phyloP scores from a whole-genome alignment of 2,797 vertebrate species.

The Dryobates pubescens region DNA sequence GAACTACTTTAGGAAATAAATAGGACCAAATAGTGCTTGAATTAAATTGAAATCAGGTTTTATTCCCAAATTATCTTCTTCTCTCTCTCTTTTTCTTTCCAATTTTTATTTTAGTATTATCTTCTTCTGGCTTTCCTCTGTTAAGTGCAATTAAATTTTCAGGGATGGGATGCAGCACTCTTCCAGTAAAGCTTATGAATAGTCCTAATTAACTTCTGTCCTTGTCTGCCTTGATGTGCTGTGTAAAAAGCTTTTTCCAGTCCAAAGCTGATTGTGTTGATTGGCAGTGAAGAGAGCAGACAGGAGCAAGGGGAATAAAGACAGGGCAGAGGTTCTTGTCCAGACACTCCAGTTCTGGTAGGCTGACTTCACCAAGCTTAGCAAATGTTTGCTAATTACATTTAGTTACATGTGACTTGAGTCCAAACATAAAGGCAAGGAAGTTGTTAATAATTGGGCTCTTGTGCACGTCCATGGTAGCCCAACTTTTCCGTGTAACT shows the following conservation, averaged over 20 bases:
- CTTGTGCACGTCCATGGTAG: neutral
- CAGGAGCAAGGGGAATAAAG: neutral
- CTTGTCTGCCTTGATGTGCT: conserved; percentile 34
- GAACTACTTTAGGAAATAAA: conserved; percentile 65
- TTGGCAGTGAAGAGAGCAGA: neutral
- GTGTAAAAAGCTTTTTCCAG: conserved; percentile 14
- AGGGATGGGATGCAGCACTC: conserved; percentile 37
- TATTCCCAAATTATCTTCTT: conserved; percentile 41
- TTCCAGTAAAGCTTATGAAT: conserved; percentile 37
- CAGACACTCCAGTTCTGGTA: neutral
- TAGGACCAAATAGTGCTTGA: conserved; percentile 50
- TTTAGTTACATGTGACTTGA: neutral
- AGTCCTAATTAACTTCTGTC: conserved; percentile 62
- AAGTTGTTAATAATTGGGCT: neutral
- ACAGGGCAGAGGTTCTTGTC: neutral
- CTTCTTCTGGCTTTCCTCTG: neutral
- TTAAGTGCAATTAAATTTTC: conserved; percentile 47
- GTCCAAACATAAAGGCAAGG: neutral
- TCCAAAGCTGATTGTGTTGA: neutral
- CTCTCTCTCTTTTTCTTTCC: neutral
- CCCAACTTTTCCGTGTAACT: neutral
- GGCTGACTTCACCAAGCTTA: neutral
- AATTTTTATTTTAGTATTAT: neutral
- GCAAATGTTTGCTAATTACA: neutral
- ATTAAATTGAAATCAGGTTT: conserved; percentile 67